Conservation (phyloP, 2,113 vertebrate genomes). For the Notarius quadriscutis region DNA sequence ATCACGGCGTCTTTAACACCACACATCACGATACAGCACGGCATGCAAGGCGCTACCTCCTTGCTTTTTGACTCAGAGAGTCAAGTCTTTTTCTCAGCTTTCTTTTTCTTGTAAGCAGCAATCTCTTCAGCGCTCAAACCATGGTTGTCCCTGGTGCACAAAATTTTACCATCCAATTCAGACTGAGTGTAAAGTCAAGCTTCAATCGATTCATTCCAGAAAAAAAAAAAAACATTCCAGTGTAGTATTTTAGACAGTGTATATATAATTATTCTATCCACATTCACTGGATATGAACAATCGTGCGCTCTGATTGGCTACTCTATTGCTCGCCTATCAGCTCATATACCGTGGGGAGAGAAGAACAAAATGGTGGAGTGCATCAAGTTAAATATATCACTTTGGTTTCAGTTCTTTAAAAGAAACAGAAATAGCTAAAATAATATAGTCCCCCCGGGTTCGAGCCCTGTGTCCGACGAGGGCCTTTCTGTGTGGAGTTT, state of each 20-base stretch:
- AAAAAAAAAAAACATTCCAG: neutral
- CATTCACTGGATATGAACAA: no score
- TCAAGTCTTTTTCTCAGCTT: constrained; percentile 81
- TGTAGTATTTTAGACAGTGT: neutral
- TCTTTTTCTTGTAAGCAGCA: constrained; percentile 83
- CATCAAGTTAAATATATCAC: no score
- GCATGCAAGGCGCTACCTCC: constrained; percentile 73
- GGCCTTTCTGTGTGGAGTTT: no score
- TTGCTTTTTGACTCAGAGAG: constrained; percentile 62
- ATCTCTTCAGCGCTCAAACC: constrained; percentile 82
- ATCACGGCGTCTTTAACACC: neutral
- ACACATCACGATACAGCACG: constrained; percentile 40
- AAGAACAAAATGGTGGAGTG: no score
- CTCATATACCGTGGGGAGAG: no score
- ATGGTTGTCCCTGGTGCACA: constrained; percentile 81
- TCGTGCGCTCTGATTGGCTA: no score
- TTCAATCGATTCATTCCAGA: neutral
- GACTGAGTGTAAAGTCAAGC: neutral
- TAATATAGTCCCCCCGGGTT: no score
- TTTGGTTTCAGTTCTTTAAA: no score
- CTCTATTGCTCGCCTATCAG: no score
- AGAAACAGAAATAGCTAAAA: no score
- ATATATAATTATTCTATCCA: neutral
- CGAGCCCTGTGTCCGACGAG: no score
- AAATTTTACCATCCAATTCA: constrained; percentile 47